Evolutionary conservation across 2,113 vertebrate genomes (phyloP).

Genomic region (Cranoglanis bouderius): DNA sequence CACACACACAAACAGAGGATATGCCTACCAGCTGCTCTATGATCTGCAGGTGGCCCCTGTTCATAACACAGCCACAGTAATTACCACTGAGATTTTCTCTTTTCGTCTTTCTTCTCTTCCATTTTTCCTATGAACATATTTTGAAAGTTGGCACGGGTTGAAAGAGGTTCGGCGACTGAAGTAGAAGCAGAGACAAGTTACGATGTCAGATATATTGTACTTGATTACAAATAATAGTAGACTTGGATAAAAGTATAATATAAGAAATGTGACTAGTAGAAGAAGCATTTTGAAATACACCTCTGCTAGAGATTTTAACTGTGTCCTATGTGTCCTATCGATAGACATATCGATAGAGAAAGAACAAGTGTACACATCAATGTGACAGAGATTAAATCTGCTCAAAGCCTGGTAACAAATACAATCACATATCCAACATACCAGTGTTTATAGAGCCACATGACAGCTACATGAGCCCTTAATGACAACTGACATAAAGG

Average conservation of each 20-base stretch:
- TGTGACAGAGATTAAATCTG: background rate
- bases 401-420: background rate
- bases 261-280: background rate
- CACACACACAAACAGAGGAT: slow-evolving; percentile 28
- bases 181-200: slow-evolving; percentile 1
- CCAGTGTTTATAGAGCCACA: background rate
- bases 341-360: background rate
- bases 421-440: background rate
- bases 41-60: slow-evolving; percentile 65
- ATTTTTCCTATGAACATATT: slow-evolving; percentile 41
- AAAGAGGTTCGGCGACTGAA: background rate
- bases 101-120: slow-evolving; percentile 45
- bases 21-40: slow-evolving; percentile 63
- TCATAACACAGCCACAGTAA: slow-evolving; percentile 62
- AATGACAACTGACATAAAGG: background rate
- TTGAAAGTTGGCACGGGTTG: slow-evolving; percentile 23
- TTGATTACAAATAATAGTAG: slow-evolving; percentile 11
- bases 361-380: background rate
- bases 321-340: background rate
- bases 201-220: background rate
- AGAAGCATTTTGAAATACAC: background rate
- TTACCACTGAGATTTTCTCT: slow-evolving; percentile 57
- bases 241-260: background rate
- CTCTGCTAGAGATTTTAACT: background rate
- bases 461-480: background rate